Base-by-base conservation (phyloP, 2,113 vertebrate species). In the Ceyx melanurus region DNA sequence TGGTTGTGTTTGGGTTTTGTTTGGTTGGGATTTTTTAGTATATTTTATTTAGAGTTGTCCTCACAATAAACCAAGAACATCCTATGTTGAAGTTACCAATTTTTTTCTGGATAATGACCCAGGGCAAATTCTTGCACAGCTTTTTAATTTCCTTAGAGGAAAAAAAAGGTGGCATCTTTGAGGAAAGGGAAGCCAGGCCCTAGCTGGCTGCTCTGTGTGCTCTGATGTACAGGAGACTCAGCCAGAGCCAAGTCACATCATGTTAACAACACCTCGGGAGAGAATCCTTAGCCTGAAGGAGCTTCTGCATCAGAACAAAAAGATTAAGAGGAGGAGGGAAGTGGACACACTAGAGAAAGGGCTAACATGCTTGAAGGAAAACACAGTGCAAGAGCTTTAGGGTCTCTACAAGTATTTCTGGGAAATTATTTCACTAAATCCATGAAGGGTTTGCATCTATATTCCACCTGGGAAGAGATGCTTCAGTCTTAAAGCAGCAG, bases 71-170 rank as follows among this genome's bases (percentile, higher is more conserved):
- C 11, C 91, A 97, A 1, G 97, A 97, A 56, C 95, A 94, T 83
- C 98, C 96, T 65, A 96, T 96, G 66, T 97, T 98, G 65, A 98
- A 98, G 94, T 97, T 97, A 46, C 97, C 96, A 23, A 96, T 97
- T 19, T 95, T 95, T 97, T 78, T 98, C 97, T 66, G 84, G 93
- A 78, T 98, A 96, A 74, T 90, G 80, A 92, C 97, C 96, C 64
- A 97, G 85, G 76, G 95, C 97, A 45, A 74, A 98, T n/a, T 97
- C 97, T 7, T 98, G 96, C 29, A 96, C 18, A 19, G 98, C 93
- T 91, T 97, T 98, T 92, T 95, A 93, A 92, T 58, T 92, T 67
- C 94, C 97, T 97, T 58, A 23, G 37, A 9, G 3, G 7, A 22
- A 33, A 28, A 58, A 37, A 48, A 48, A 48, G 21, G 12, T 6